A percentile compares a stretch with the other conserved stretches of the same genome.
Conservation (phyloP, 2,888 invertebrate species). For the Fragum sueziense region DNA sequence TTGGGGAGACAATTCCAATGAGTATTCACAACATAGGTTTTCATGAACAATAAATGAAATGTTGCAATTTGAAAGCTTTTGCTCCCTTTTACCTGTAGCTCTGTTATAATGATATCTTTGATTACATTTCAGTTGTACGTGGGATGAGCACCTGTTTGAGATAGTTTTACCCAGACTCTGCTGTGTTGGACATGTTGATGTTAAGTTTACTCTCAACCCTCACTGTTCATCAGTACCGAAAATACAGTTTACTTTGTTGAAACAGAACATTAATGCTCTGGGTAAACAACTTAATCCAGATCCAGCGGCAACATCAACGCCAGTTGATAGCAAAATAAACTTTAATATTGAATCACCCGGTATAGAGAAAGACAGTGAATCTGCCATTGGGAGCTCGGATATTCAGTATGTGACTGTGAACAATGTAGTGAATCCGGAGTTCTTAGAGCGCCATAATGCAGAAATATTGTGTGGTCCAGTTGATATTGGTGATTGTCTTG, state of each 20-base stretch:
- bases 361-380: conserved; percentile 42
- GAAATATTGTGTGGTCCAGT: conserved; percentile 95
- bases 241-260: conserved; percentile 89
- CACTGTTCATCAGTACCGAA: conserved; percentile 90
- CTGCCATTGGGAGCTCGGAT: conserved; percentile 20
- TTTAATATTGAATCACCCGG: conserved; percentile 51
- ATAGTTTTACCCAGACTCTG: conserved; percentile 90
- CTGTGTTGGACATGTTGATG: conserved; percentile 93
- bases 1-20: too few species aligned
- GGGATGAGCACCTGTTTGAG: conserved; percentile 96
- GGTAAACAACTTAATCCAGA: conserved; percentile 81
- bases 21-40: too few species aligned
- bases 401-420: conserved; percentile 47
- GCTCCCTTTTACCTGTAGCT: too few species aligned
- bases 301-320: conserved; percentile 41
- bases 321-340: conserved; percentile 65
- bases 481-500: conserved; percentile 90
- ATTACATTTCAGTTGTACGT: conserved; percentile 88
- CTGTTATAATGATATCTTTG: too few species aligned
- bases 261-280: conserved; percentile 87
- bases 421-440: conserved; percentile 85
- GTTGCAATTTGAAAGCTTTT: too few species aligned
- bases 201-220: conserved; percentile 92
- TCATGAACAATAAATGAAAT: too few species aligned
- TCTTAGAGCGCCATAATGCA: conserved; percentile 92